A percentile compares a stretch with the other conserved stretches of the same genome.
Evolutionary conservation across 1,140 invertebrate species (phyloP).

Genomic region (Aphaenogaster floridana): DNA sequence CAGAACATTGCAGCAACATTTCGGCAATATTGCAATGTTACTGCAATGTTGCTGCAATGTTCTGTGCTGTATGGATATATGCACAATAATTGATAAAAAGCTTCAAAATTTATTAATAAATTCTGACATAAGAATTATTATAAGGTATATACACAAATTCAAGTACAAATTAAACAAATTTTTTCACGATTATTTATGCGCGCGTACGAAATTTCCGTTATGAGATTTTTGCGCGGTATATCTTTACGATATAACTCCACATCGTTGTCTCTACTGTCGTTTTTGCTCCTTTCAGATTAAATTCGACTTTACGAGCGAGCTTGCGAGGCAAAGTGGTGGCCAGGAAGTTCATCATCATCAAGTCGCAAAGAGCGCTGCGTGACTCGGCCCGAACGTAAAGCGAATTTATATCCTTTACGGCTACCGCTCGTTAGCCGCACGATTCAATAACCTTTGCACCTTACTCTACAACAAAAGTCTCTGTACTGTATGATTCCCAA

Average conservation of each 20-base stretch:
- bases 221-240: slow-evolving; percentile 18
- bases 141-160: neutral
- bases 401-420: slow-evolving; percentile 80
- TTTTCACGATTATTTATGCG: neutral
- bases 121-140: slow-evolving; percentile 3
- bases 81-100: neutral
- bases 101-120: neutral
- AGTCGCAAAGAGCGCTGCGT: slow-evolving; percentile 76
- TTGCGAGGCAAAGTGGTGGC: slow-evolving; percentile 75
- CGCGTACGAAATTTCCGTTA: neutral
- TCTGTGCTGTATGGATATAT: too few species aligned
- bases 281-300: slow-evolving; percentile 80
- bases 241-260: slow-evolving; percentile 37
- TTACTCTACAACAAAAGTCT: slow-evolving; percentile 30
- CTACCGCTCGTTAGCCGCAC: slow-evolving; percentile 79
- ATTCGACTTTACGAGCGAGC: slow-evolving; percentile 84
- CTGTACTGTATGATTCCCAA: slow-evolving; percentile 10
- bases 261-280: slow-evolving; percentile 58
- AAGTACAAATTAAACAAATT: slow-evolving; percentile 14
- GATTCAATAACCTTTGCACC: slow-evolving; percentile 73
- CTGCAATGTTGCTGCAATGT: too few species aligned
- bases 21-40: too few species aligned
- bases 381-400: slow-evolving; percentile 77
- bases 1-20: too few species aligned
- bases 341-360: slow-evolving; percentile 86